Evolutionary conservation across 2,113 vertebrate species (phyloP), one percentile per base, ranked within the genome.

Genomic region (Leptodactylus fuscus): DNA sequence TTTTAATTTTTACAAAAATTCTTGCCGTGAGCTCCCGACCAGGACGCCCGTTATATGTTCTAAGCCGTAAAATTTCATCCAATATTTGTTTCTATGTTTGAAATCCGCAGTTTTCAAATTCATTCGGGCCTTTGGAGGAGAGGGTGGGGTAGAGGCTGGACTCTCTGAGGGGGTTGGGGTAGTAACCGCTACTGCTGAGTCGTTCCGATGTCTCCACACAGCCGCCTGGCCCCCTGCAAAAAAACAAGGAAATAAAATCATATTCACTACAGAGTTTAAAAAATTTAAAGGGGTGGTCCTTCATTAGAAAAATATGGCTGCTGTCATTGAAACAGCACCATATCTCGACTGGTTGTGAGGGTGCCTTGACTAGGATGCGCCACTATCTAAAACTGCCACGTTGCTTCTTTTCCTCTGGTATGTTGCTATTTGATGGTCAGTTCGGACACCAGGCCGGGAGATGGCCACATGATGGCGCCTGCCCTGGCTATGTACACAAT

Each of bases 71-170:
- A n/a, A n/a, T n/a, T n/a, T n/a, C n/a, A 12, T 48, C 2, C 9
- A 10, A 1, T 5, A 41, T 6, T 48, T 48, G 4, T 18, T 34
- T 67, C 20, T 36, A 36, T 20, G 65, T 38, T 69, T 69, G 65
- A 69, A 69, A 69, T 22, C 65, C 65, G 1, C 65, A 38, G 38
- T 69, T 69, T 69, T 69, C 65, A 22, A 69, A 69, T 38, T 34
- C 65, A 22, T 69, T 69, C 0, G 65, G 32, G 18, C 32, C 65
- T 22, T 69, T 69, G 20, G 38, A 69, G 65, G 32, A 18, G 65
- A 69, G 32, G 8, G 65, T 20, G 18, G 7, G 6, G 65, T 69
- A 69, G 34, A 69, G 34, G 32, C 4, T 22, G 65, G 32, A 20
- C 65, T 69, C 65, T 38, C 8, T 20, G 0, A 20, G 32, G 34